Evolutionary conservation across 23 tunicate species (phyloP).

Genomic region (Aplidium turbinatum): DNA sequence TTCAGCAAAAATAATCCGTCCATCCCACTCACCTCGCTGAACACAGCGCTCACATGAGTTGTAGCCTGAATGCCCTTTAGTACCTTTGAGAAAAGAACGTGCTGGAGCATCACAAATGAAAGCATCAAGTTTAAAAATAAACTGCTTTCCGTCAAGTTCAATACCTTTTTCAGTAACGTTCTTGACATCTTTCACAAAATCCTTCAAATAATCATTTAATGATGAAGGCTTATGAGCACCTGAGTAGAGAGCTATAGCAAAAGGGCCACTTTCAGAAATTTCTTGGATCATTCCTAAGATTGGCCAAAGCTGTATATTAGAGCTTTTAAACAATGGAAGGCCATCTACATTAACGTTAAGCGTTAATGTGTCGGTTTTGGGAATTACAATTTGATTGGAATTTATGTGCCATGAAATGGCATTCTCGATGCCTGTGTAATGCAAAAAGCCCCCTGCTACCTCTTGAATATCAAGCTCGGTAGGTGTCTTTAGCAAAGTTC

Average conservation of each 20-base stretch:
- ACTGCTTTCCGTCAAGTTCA: background rate
- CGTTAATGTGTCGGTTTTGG: constrained; percentile 16
- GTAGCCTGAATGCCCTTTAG: constrained; percentile 43
- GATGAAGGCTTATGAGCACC: constrained; percentile 28
- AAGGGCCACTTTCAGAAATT: constrained; percentile 18
- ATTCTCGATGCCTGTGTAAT: constrained; percentile 31
- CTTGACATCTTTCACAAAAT: constrained; percentile 38
- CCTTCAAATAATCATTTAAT: constrained; percentile 21
- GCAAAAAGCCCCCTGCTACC: constrained; percentile 19
- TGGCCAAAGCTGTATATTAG: constrained; percentile 46
- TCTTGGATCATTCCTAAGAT: constrained; percentile 33
- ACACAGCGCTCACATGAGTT: constrained; percentile 31
- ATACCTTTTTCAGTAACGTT: constrained; percentile 26
- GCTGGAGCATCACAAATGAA: constrained; percentile 56
- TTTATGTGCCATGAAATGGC: constrained; percentile 1
- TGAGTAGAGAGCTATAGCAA: constrained; percentile 30
- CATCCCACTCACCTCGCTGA: constrained; percentile 37
- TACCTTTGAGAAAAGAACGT: constrained; percentile 31
- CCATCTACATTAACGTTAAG: constrained; percentile 54
- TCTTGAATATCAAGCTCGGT: background rate
- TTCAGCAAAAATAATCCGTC: constrained; percentile 40
- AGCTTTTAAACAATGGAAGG: constrained; percentile 45
- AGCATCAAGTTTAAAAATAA: constrained; percentile 9
- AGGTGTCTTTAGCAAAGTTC: constrained; percentile 17
- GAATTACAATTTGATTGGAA: background rate